phyloP scores from a whole-genome alignment of 2,888 invertebrate genomes.

The Bombylius major region DNA sequence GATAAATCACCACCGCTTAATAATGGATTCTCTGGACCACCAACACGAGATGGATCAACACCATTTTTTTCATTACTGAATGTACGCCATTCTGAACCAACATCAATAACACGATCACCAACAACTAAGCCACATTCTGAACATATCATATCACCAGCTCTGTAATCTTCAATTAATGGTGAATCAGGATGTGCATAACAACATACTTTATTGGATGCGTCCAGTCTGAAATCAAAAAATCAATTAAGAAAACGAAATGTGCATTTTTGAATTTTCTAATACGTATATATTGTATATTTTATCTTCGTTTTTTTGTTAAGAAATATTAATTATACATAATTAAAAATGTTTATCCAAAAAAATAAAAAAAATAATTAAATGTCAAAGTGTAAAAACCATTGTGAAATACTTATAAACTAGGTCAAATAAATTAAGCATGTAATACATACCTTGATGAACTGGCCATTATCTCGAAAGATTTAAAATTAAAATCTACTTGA shows the following conservation, averaged over 20 bases:
- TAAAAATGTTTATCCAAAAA: too few relatives aligned
- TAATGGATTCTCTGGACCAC: slow-evolving; percentile 96
- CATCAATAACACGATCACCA: slow-evolving; percentile 98
- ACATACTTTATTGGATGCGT: slow-evolving; percentile 62
- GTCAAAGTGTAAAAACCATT: too few relatives aligned
- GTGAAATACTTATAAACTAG: too few relatives aligned
- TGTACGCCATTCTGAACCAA: slow-evolving; percentile 99
- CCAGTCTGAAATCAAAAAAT: slow-evolving; percentile 39
- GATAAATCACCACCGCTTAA: slow-evolving; percentile 92
- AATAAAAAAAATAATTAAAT: too few relatives aligned
- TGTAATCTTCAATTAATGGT: slow-evolving; percentile 91
- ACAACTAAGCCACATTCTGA: slow-evolving; percentile 99
- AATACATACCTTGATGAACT: slow-evolving; percentile 48
- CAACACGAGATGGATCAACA: slow-evolving; percentile 98
- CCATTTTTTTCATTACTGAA: slow-evolving; percentile 97
- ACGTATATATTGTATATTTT: neutral
- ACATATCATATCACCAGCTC: slow-evolving; percentile 98
- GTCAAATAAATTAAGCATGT: too few relatives aligned
- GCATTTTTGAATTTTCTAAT: neutral
- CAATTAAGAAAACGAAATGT: slow-evolving; percentile 21
- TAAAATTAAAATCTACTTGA: too few relatives aligned
- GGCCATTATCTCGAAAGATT: slow-evolving; percentile 39
- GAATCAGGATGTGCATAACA: slow-evolving; percentile 94
- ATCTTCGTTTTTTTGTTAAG: neutral
- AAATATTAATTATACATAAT: neutral